These are phyloP conservation scores for Diloba caeruleocephala DNA, from an alignment of 2,888 invertebrate species.

Conservation along the genomic window DNA sequence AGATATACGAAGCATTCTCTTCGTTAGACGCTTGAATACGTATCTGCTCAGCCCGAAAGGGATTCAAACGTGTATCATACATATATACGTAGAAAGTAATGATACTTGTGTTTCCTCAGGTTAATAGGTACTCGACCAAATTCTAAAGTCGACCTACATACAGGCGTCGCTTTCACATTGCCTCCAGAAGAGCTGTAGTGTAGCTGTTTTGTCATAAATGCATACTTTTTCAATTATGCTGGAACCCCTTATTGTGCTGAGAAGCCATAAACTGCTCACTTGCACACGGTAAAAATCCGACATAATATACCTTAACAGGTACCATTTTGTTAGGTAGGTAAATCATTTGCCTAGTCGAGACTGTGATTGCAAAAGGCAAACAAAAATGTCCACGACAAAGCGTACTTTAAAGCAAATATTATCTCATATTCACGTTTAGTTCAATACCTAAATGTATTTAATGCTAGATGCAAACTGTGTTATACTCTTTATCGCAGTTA, in stretches of 20 bases:
- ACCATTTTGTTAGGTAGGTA: constrained; percentile 1
- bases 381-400: constrained; percentile 15
- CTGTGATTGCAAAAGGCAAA: constrained; percentile 20
- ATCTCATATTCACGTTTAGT: constrained; percentile 18
- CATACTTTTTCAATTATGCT: too few species aligned
- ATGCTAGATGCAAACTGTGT: constrained; percentile 1
- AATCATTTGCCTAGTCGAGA: not conserved
- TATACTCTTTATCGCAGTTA: constrained; percentile 20
- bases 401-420: constrained; percentile 27
- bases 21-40: constrained; percentile 34
- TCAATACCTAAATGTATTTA: constrained; percentile 14
- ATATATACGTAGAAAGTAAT: constrained; percentile 4
- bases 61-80: constrained; percentile 7
- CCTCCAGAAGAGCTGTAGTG: too few species aligned
- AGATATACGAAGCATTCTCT: constrained; percentile 27
- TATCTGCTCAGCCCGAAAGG: constrained; percentile 25
- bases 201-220: too few species aligned
- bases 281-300: too few species aligned
- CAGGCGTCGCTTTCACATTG: too few species aligned
- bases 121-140: too few species aligned
- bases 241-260: too few species aligned
- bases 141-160: too few species aligned
- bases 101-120: constrained; percentile 5
- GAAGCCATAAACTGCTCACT: too few species aligned
- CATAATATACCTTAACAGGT: too few species aligned